Evolutionary conservation across 92 coral and sea anemone genomes (phyloP).

Genomic region (Pocillopora grandis): DNA sequence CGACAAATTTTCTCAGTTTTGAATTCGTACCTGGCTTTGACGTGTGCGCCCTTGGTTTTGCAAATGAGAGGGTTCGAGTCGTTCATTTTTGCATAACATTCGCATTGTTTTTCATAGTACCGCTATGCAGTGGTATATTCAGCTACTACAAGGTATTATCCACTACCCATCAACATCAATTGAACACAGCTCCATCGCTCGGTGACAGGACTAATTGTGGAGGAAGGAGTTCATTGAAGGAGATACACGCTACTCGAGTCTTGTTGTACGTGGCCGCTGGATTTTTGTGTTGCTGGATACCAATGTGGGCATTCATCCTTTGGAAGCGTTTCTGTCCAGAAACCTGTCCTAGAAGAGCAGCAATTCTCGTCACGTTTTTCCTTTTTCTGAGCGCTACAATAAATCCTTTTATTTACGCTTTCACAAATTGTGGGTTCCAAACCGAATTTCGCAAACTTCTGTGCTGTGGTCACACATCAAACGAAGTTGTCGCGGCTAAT

Average conservation of each 20-base stretch:
- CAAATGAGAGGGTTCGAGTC: not conserved
- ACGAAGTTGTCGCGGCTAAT: too few relatives aligned
- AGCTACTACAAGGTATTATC: not conserved
- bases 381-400: too few relatives aligned
- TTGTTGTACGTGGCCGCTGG: too few relatives aligned
- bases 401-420: too few relatives aligned
- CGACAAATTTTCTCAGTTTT: not conserved
- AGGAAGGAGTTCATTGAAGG: not conserved
- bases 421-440: too few relatives aligned
- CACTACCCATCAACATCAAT: not conserved
- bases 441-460: too few relatives aligned
- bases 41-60: not conserved
- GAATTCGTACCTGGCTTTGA: not conserved
- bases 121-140: not conserved
- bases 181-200: not conserved
- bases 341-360: too few relatives aligned
- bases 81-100: not conserved
- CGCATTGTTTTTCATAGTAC: not conserved
- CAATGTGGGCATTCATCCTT: too few relatives aligned
- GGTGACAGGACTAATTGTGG: not conserved
- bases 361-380: too few relatives aligned
- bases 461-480: too few relatives aligned
- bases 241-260: not conserved
- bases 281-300: too few relatives aligned
- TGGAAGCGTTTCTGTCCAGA: too few relatives aligned